Evolutionary conservation across 2,888 invertebrate species (phyloP), one percentile per base, ranked within the genome.

Genomic region (Dasypolia templi): DNA sequence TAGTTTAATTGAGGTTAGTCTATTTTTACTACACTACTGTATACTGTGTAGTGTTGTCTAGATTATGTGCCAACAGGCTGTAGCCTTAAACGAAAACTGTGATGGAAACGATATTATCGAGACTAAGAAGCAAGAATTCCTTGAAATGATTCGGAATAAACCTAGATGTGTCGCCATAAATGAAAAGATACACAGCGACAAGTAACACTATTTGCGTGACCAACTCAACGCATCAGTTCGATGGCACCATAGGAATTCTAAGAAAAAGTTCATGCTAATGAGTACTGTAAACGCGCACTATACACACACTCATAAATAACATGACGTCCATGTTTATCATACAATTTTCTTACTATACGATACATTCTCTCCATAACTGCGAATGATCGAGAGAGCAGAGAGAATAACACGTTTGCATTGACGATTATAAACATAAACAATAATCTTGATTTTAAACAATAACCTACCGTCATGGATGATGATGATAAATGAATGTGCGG

Each of bases 221-320:
- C 26, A 66, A 75, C 9, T 55, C 46, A 4, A 49, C 51, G 35
- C 67, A 26, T 26, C 59, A 64, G 70, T 78, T 73, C 71, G 46
- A 73, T 72, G 63, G 63, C 74, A 65, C 66, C 66, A 56, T 70
- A 67, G 49, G 29, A 67, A 55, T 77, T 79, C 74, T 70, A 66
- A 85, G 84, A 77, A 85, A 76, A 75, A 72, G 46, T 62, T 7
- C 56, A 63, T 75, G 64, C 49, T 82, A 85, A 84, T 75, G 61
- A 64, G 39, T 35, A 72, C 29, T 49, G 69, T 59, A 65, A 69
- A 82, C 76, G 86, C 71, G 63, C 72, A 72, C 62, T 46, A 59
- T n/a, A n/a, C n/a, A n/a, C n/a, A 72, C 61, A 56, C 51, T 73
- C 58, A 39, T 49, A 74, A 56, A 74, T 65, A 75, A 44, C 56